phyloP scores from a whole-genome alignment of 2,113 vertebrate species.

The Condylura cristata region DNA sequence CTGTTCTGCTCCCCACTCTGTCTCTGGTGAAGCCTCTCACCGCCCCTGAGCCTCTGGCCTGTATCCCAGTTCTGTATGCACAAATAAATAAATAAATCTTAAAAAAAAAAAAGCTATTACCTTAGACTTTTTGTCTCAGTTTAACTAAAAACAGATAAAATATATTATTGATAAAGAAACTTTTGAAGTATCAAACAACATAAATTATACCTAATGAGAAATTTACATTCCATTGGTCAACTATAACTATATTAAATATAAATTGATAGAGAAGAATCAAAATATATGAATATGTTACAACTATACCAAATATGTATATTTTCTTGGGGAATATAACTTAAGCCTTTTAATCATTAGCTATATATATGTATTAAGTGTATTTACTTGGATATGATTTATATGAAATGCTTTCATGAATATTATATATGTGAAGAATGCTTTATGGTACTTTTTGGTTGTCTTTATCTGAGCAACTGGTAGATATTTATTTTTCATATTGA shows the following conservation, averaged over 20 bases:
- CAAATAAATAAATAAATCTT: too few relatives aligned
- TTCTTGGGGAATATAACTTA: background rate
- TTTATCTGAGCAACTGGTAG: background rate
- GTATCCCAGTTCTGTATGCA: too few relatives aligned
- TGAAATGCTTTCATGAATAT: background rate
- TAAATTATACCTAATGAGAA: background rate
- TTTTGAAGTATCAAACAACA: background rate
- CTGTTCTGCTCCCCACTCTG: too few relatives aligned
- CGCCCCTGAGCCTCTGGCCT: too few relatives aligned
- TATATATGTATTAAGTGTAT: background rate
- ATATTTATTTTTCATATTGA: constrained; percentile 19
- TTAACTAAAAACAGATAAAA: background rate
- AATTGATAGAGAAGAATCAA: background rate
- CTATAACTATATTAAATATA: background rate
- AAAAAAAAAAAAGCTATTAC: background rate
- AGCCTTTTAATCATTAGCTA: background rate
- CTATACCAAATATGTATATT: background rate
- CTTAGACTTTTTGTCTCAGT: background rate
- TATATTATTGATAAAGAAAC: background rate
- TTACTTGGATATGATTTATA: background rate
- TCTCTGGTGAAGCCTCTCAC: too few relatives aligned
- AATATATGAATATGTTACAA: background rate
- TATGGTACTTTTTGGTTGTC: background rate
- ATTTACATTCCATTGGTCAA: background rate
- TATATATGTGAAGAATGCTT: background rate